Evolutionary conservation across 1,140 invertebrate species (phyloP).

Genomic region (Aporrectodea caliginosa): DNA sequence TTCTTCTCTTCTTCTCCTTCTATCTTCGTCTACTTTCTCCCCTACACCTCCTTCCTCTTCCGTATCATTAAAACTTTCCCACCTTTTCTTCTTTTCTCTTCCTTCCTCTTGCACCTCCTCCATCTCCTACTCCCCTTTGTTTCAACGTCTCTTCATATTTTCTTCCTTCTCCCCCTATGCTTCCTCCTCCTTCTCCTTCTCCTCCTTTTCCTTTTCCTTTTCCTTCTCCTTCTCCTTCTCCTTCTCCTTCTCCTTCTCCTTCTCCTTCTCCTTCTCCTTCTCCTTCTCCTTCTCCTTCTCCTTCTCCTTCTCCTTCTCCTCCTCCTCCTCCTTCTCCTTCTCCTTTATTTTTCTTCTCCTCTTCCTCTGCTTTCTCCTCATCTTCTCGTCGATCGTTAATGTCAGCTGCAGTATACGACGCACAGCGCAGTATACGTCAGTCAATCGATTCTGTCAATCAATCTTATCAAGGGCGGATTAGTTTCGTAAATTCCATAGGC

Average conservation of each 20-base stretch:
- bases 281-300: background rate
- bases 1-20: too few species aligned
- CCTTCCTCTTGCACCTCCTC: background rate
- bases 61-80: too few species aligned
- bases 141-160: background rate
- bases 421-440: too few species aligned
- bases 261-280: background rate
- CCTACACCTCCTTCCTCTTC: too few species aligned
- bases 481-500: too few species aligned
- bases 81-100: too few species aligned
- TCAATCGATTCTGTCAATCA: too few species aligned
- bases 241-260: background rate
- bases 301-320: conserved; percentile 18
- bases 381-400: background rate
- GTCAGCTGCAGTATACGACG: too few species aligned
- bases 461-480: too few species aligned
- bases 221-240: background rate
- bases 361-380: background rate
- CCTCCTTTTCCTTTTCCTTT: background rate
- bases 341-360: conserved; percentile 9
- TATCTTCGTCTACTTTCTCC: too few species aligned
- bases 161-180: background rate
- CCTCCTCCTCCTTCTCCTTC: conserved; percentile 23
- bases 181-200: background rate
- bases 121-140: background rate